Conservation (phyloP, 2,113 vertebrate genomes). For the Silurus asotus region DNA sequence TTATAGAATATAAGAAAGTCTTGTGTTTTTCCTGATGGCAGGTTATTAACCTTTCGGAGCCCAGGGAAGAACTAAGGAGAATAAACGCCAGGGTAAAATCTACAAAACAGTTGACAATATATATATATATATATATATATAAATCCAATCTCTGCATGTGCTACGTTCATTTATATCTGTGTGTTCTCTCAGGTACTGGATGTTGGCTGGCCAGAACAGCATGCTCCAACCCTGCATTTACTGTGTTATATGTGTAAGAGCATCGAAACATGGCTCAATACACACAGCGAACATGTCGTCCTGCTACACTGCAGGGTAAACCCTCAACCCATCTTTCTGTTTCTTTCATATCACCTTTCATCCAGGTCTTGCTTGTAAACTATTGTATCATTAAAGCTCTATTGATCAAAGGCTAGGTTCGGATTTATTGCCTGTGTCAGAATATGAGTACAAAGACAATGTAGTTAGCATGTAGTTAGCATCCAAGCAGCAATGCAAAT, state of each 20-base stretch:
- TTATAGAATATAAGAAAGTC: neutral
- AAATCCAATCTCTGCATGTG: neutral
- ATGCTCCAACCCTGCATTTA: constrained; percentile 84
- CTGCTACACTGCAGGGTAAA: constrained; percentile 89
- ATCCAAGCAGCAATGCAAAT: too few species aligned
- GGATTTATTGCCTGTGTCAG: too few species aligned
- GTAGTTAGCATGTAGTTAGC: too few species aligned
- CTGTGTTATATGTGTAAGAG: constrained; percentile 84
- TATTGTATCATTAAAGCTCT: too few species aligned
- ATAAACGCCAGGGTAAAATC: constrained; percentile 84
- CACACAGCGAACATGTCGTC: constrained; percentile 79
- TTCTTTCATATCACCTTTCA: neutral
- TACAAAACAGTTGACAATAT: neutral
- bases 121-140: neutral
- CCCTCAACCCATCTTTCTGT: neutral
- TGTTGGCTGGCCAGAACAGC: constrained; percentile 84
- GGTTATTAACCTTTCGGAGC: constrained; percentile 91
- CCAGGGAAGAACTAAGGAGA: constrained; percentile 75
- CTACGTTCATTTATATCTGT: neutral
- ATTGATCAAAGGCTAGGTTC: too few species aligned
- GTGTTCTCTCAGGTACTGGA: constrained; percentile 78
- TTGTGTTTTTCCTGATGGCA: constrained; percentile 56
- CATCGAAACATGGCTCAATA: constrained; percentile 87
- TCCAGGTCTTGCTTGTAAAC: neutral
- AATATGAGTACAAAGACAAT: too few species aligned